Percentiles rank a stretch among this genome's conserved stretches.
Evolutionary conservation across 2,113 vertebrate genomes (phyloP).

Genomic region (Microcebus griseorufus): DNA sequence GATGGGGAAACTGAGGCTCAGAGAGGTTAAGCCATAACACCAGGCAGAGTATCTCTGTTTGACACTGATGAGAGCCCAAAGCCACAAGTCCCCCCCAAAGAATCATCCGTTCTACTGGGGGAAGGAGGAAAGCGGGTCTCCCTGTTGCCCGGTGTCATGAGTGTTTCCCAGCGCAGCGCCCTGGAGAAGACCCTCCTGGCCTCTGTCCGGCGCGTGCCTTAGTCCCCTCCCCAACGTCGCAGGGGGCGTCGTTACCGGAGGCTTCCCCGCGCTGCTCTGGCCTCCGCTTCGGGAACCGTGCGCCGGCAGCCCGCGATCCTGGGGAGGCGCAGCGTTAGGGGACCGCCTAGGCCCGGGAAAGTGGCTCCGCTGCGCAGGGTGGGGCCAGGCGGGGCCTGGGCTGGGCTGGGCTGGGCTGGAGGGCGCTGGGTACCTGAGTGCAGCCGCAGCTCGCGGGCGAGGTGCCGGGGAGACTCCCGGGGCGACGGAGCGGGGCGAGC

Average conservation of each 20-base stretch:
- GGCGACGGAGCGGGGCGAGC: neutral
- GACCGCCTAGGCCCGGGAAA: slow-evolving; percentile 80
- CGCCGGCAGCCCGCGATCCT: slow-evolving; percentile 87
- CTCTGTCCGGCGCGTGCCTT: rapidly evolving
- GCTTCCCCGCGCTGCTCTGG: neutral
- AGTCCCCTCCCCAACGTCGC: neutral
- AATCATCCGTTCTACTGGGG: too few relatives aligned
- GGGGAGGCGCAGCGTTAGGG: slow-evolving; percentile 81
- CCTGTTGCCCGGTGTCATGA: neutral
- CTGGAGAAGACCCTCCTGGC: neutral
- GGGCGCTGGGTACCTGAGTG: slow-evolving; percentile 36
- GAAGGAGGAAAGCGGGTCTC: neutral
- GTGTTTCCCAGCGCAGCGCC: neutral
- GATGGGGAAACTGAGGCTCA: neutral
- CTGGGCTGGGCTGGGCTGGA: neutral
- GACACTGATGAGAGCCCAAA: neutral
- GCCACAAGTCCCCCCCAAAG: neutral
- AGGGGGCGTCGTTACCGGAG: slow-evolving; percentile 84
- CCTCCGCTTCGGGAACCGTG: slow-evolving; percentile 73
- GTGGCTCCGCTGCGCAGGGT: neutral
- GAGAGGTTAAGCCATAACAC: neutral
- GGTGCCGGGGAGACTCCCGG: neutral
- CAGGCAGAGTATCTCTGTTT: neutral
- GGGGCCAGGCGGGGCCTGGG: neutral
- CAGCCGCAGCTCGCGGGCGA: neutral